A percentile compares a stretch with the other conserved stretches of the same genome.
Evolutionary conservation across 2,888 invertebrate species (phyloP).

Genomic region (Melanophora roralis): DNA sequence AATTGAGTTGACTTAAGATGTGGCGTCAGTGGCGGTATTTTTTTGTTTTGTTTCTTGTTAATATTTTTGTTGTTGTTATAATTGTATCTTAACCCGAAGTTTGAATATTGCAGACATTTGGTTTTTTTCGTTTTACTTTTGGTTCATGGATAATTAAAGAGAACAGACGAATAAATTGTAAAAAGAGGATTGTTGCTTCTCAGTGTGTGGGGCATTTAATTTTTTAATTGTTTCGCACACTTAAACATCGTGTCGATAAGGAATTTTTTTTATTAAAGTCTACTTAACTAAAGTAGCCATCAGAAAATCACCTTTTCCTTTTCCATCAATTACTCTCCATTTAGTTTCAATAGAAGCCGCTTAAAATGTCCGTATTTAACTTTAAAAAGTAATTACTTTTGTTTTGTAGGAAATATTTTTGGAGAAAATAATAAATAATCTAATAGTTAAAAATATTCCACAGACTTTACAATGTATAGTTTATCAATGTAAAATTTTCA

Average conservation of each 20-base stretch:
- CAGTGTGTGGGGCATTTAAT: conserved; percentile 58
- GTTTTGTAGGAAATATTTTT: neutral
- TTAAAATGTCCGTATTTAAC: neutral
- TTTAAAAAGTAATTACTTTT: neutral
- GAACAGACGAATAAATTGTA: neutral
- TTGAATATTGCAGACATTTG: conserved; percentile 22
- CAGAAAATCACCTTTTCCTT: neutral
- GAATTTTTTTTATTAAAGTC: conserved; percentile 39
- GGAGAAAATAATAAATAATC: neutral
- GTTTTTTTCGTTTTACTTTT: conserved; percentile 15
- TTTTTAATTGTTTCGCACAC: conserved; percentile 58
- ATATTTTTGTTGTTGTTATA: conserved; percentile 1
- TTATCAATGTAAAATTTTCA: no score
- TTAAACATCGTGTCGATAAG: conserved; percentile 36
- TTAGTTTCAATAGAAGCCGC: no score
- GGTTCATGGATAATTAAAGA: conserved; percentile 55
- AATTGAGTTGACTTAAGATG: conserved; percentile 63
- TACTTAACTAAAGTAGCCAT: conserved; percentile 49
- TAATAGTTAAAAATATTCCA: neutral
- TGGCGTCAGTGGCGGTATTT: conserved; percentile 59
- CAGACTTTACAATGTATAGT: no score
- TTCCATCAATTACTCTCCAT: no score
- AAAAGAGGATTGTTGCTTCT: neutral
- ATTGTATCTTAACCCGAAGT: conserved; percentile 28
- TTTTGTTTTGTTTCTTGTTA: conserved; percentile 42